Base-by-base conservation (phyloP, 64 coral and sea anemone genomes). In the Cladopsammia gracilis region DNA sequence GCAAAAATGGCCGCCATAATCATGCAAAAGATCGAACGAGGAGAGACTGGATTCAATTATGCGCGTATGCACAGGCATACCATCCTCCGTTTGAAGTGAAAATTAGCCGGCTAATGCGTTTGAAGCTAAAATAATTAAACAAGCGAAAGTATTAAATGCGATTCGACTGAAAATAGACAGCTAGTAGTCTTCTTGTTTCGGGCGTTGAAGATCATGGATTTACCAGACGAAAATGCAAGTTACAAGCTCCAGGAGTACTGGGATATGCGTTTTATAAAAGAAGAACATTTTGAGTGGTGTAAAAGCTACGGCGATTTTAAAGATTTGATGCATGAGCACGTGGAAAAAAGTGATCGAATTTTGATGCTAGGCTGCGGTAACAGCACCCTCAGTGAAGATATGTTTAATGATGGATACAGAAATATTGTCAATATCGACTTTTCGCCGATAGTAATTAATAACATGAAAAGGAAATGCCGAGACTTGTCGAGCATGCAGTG, bases 351-450 rank as follows among this genome's bases (percentile, higher is more conserved):
- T 62, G 94, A 95, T 65, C 77, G 69, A 56, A 91, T 95, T 79
- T 78, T 95, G 58, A 90, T 95, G 20, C 59, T 95, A 69, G 94
- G 94, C 10, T 95, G 94, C 58, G 94, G 94, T 8, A 95, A 91
- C 51, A 95, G 94, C 54, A 48, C 47, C 2, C 70, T 95, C 51
- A 95, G 88, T 23, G 89, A 95, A 87, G 88, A 95, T 16, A 95
- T 95, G 88, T 95, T 91, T 53, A 86, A 62, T 61, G 94, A 95
- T 69, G 94, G 94, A 44, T 91, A 79, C 70, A 87, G n/a, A 22
- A 91, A 87, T 70, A 91, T 95, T 72, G 75, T 87, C 15, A 95
- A 95, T 91, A 95, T 95, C 10, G 94, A 95, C 94, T 95, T 70
- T 62, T 95, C 94, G 9, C 49, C 94, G 15, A 75, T 95, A 15